Evolutionary conservation across 2,888 invertebrate genomes (phyloP), one percentile per base, ranked within the genome.

Genomic region (Polyommatus icarus): DNA sequence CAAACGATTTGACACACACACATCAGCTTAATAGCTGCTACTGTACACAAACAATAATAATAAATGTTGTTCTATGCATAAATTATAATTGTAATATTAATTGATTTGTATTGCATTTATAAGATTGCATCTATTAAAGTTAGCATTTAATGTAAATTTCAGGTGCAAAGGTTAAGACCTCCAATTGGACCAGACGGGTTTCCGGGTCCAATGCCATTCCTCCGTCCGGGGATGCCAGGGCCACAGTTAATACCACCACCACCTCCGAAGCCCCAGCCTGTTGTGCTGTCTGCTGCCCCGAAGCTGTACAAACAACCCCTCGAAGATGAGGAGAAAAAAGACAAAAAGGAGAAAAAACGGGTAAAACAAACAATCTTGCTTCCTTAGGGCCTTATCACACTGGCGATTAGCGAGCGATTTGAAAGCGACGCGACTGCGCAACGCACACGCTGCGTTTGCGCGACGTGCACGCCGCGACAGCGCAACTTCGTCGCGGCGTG

Each of bases 201-300:
- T 85, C 92, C 84, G 81, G 89, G 92, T 0, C 89, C 94, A 78
- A 91, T 90, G 84, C 85, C 91, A 57, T 90, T 89, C 84, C 84
- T 92, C 6, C 86, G 90, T 4, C 90, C 93, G 0, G 90, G 89
- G 0, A 61, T 93, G 79, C 93, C 89, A 0, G 93, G 93, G 0
- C 93, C 91, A 0, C 93, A 90, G 84, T 83, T 91, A 20, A 84
- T 88, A n/a, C 93, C 92, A 0, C 91, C 91, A 0, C 90, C 91
- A 10, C 92, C 92, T 0, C 92, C 93, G 2, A 93, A 94, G 78
- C 90, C 93, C 0, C 95, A 95, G 82, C 96, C 96, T 0, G 95
- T 95, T 1, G 96, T 97, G 0, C 91, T 97, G 0, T 96, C 96
- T 18, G 96, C 96, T 20, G 96, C 96, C 18, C 96, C 96, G 0